Evolutionary conservation across 2,888 invertebrate genomes (phyloP).

Genomic region (Oscheius sp.): DNA sequence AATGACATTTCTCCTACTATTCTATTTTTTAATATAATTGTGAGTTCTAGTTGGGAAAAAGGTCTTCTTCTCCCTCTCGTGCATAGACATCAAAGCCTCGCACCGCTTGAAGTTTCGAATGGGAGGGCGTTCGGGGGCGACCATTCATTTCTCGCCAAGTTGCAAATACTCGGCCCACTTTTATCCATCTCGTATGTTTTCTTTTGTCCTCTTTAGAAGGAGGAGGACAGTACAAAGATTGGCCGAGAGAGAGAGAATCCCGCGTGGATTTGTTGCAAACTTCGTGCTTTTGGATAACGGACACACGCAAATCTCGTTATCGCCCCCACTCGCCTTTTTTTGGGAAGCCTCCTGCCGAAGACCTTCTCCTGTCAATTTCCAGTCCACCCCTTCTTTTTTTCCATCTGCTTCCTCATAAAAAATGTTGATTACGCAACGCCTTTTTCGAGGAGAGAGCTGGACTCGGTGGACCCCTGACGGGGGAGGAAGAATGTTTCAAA

Average conservation of each 20-base stretch:
- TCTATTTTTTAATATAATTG: too few species aligned
- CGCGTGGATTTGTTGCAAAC: neutral
- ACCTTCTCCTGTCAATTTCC: too few species aligned
- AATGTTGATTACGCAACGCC: too few species aligned
- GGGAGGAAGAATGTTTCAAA: too few species aligned
- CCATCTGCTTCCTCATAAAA: neutral
- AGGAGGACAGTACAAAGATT: neutral
- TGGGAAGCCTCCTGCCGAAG: neutral
- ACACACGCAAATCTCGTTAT: conserved; percentile 23
- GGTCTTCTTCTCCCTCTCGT: neutral
- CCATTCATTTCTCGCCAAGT: conserved; percentile 35
- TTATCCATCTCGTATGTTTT: conserved; percentile 6
- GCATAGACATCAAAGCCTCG: neutral
- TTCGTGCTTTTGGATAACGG: neutral
- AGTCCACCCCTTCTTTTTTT: neutral
- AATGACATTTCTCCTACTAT: too few species aligned
- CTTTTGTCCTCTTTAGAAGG: neutral
- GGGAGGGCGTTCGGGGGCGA: conserved; percentile 14
- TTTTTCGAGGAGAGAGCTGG: too few species aligned
- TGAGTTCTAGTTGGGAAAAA: too few species aligned
- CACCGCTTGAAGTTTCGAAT: conserved; percentile 2
- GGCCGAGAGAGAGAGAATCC: neutral
- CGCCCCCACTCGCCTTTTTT: conserved; percentile 24
- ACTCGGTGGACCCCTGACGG: too few species aligned
- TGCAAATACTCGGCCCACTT: conserved; percentile 33